Base-by-base conservation (phyloP, 2,888 invertebrate genomes). In the Apodemia mormo region DNA sequence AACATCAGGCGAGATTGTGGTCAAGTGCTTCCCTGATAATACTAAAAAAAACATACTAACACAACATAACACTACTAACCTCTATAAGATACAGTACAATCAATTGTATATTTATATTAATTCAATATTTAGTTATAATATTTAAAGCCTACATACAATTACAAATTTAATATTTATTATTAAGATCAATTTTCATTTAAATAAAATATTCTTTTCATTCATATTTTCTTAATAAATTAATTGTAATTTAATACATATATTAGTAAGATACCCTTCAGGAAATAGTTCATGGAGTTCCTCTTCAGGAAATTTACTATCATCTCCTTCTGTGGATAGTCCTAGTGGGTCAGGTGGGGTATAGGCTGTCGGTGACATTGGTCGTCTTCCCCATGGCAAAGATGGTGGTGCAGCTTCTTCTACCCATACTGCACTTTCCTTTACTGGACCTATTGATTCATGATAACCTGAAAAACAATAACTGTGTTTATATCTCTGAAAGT, bases 391-490 rank as follows among this genome's bases (percentile, higher is more conserved):
- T 12, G 96, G 96, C 69, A 96, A 90, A 33, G 95, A 95, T 72
- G 96, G 96, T 1, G 97, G 95, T 1, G 97, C 97, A 0, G 98
- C 96, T 90, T 99, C 99, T 86, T 99, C 99, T 1, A 99, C 97
- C 99, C 99, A 99, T 4, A 99, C 98, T 7, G 99, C 98, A 78
- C 98, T 98, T 85, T 99, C 99, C 85, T 99, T 99, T 77, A 99
- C 95, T 0, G 99, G 99, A 0, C 98, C 97, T 80, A 98, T 96
- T 10, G 98, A 95, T 86, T 97, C 97, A 87, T 97, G 96, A 81
- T 97, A 97, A 0, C 97, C 97, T 92, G 89, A 30, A 78, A 79
- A 40, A 40, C 14, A 2, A 52, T 52, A n/a, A 52, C 45, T 3
- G 12, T 12, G 45, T 3, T 22, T 8, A n/a, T 8, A n/a, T 2